Evolutionary conservation across 2,113 vertebrate genomes (phyloP), one percentile per base, ranked within the genome.

Genomic region (Austrofundulus limnaeus): DNA sequence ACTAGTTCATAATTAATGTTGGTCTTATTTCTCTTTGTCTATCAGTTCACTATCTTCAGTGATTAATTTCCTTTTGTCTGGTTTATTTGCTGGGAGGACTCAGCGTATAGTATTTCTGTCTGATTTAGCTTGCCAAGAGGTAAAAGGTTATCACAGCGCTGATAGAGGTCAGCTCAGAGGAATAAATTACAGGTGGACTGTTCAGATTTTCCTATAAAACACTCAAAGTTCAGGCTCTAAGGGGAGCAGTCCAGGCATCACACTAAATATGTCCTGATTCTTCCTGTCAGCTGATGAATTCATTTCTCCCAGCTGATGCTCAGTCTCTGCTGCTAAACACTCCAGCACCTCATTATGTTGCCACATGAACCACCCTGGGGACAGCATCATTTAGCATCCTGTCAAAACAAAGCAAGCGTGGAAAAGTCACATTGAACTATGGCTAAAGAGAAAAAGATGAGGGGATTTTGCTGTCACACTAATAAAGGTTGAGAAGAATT

Each of bases 281-380:
- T 55, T 71, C 50, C 62, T 74, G 76, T 77, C 82, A 79, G 75
- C 47, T 65, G 72, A 79, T 79, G 66, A 82, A 79, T 79, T 71
- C n/a, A 74, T 74, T 69, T 61, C 54, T 61, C 67, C 66, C 69
- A 72, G 71, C 51, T 52, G 67, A 54, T 59, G 64, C 65, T 66
- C 55, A 63, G 61, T 54, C 17, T 28, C 46, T 50, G 61, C 75
- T 25, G 70, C 75, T 70, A 60, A 71, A 71, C 59, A 74, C 66
- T 67, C 70, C 41, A 70, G 61, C 66, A n/a, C 43, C 78, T 82
- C 69, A 77, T 82, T 77, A 80, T 56, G 61, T 65, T 68, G 58
- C 65, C 59, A 62, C 21, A 17, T 58, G 70, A 2, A 47, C 69
- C 66, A 62, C 73, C 66, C 70, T 25, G 49, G 70, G 67, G 63